phyloP scores from a whole-genome alignment of 2,113 vertebrate species.

The Sarotherodon lohbergeri region DNA sequence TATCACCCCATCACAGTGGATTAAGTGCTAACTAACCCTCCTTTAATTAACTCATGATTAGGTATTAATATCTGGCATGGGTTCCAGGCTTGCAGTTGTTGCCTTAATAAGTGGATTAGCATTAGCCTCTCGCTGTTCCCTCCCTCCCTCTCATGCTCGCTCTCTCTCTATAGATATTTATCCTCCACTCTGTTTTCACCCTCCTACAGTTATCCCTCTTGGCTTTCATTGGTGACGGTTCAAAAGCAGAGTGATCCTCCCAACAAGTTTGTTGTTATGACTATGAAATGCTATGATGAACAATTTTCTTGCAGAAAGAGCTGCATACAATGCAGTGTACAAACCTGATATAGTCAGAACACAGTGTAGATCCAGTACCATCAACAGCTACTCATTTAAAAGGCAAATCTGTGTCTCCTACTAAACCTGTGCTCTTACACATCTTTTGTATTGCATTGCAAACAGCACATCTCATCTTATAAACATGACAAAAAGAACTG shows the following conservation, averaged over 20 bases:
- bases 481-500: background rate
- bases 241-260: slow-evolving; percentile 43
- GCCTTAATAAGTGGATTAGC: slow-evolving; percentile 75
- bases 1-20: slow-evolving; percentile 56
- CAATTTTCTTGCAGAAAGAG: background rate
- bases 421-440: background rate
- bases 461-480: background rate
- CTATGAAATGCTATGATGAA: background rate
- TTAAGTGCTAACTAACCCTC: slow-evolving; percentile 65
- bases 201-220: slow-evolving; percentile 17
- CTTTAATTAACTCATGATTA: slow-evolving; percentile 73
- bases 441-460: background rate
- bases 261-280: slow-evolving; percentile 52
- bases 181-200: background rate
- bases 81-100: slow-evolving; percentile 64
- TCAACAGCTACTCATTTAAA: background rate
- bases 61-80: slow-evolving; percentile 69
- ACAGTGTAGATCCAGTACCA: background rate
- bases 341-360: background rate
- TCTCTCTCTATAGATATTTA: slow-evolving; percentile 30
- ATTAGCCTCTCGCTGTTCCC: slow-evolving; percentile 53
- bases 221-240: slow-evolving; percentile 48
- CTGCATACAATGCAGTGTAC: background rate
- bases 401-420: background rate
- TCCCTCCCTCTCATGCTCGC: slow-evolving; percentile 13